These are phyloP conservation scores for Actenoides lindsayi DNA, from an alignment of 2,113 vertebrate species.

Conservation along the genomic window DNA sequence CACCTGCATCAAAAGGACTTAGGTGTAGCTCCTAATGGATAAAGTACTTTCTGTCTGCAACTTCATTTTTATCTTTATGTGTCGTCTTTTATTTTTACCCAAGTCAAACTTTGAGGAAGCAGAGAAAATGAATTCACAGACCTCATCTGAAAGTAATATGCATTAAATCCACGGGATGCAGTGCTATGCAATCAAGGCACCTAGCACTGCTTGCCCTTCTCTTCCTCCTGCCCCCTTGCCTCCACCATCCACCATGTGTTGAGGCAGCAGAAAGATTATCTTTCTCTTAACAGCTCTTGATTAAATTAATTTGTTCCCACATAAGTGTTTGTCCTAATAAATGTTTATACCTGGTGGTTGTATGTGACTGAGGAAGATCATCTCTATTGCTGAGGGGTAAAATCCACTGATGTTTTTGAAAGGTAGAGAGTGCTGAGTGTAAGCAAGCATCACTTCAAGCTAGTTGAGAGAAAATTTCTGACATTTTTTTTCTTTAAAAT, in stretches of 20 bases:
- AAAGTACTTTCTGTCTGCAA: not conserved
- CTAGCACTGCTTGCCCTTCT: not conserved
- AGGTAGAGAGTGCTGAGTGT: not conserved
- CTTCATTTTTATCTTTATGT: not conserved
- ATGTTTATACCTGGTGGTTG: not conserved
- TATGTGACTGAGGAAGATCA: not conserved
- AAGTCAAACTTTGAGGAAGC: not conserved
- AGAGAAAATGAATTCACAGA: not conserved
- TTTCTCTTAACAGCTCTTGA: not conserved
- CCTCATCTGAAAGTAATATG: not conserved
- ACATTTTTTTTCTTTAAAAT: not conserved
- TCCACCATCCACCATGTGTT: not conserved
- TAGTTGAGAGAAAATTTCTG: not conserved
- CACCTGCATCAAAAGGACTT: not conserved
- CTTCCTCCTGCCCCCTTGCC: not conserved
- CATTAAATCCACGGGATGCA: not conserved
- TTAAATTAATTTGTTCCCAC: not conserved
- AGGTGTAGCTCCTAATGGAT: not conserved
- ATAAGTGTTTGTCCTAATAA: not conserved
- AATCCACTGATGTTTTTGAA: not conserved
- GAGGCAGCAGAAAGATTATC: not conserved
- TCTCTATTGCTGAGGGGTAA: not conserved
- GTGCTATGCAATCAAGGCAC: not conserved
- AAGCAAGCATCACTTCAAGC: not conserved
- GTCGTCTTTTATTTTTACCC: not conserved